Conservation (phyloP, 2,888 invertebrate genomes). For the Petrolisthes cinctipes region DNA sequence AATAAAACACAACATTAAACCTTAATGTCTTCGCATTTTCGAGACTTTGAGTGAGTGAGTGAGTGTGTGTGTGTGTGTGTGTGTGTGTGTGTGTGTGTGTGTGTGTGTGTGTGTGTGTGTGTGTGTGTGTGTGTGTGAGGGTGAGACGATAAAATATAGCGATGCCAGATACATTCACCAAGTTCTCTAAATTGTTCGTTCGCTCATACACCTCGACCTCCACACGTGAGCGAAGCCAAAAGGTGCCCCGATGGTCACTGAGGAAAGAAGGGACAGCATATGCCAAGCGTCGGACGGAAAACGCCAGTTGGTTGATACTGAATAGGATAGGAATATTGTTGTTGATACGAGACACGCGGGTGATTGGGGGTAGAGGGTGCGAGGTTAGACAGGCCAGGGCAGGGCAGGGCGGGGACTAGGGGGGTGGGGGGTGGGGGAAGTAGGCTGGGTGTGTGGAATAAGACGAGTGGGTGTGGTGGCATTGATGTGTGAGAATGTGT, state of each 20-base stretch:
- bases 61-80: slow-evolving; percentile 16
- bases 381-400: no score
- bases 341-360: slow-evolving; percentile 21
- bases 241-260: slow-evolving; percentile 17
- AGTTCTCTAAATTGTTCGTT: slow-evolving; percentile 12
- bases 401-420: background rate
- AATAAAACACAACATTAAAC: slow-evolving; percentile 51
- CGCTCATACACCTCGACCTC: background rate
- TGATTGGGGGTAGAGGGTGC: background rate
- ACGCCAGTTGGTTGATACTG: slow-evolving; percentile 55
- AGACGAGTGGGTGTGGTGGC: background rate
- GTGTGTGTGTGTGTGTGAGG: background rate
- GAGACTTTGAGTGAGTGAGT: background rate
- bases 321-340: slow-evolving; percentile 42
- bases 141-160: background rate
- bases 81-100: slow-evolving; percentile 29
- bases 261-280: slow-evolving; percentile 46
- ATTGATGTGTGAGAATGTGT: no score
- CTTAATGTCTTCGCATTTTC: slow-evolving; percentile 39
- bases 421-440: background rate
- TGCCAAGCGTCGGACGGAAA: slow-evolving; percentile 49
- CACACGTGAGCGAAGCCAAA: slow-evolving; percentile 30
- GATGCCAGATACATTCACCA: background rate
- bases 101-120: slow-evolving; percentile 23
- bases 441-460: no score